Conservation (phyloP, 2,113 vertebrate species). For the Halcyon malimbica region DNA sequence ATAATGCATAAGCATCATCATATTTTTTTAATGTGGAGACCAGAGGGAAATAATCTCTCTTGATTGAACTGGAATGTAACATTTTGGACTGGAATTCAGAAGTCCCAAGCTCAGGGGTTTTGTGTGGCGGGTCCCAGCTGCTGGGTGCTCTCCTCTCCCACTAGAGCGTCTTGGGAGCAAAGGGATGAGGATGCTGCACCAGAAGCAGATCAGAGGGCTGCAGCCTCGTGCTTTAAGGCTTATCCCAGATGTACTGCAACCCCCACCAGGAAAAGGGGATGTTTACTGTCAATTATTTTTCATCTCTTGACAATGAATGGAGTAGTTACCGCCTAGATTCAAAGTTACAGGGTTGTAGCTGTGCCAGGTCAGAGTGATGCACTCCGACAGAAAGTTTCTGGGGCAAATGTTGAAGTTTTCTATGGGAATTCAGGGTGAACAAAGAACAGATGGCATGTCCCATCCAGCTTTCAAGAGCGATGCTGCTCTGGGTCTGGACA, state of each 20-base stretch:
- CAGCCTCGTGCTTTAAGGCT: neutral
- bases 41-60: neutral
- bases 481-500: neutral
- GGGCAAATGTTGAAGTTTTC: neutral
- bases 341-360: neutral
- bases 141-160: neutral
- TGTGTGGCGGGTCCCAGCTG: neutral
- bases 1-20: neutral
- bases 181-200: neutral
- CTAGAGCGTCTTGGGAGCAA: fast-evolving
- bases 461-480: neutral
- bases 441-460: neutral
- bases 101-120: neutral
- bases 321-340: neutral
- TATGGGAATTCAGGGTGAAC: neutral
- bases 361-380: neutral
- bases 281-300: neutral
- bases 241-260: neutral
- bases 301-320: neutral
- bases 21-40: neutral
- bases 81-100: neutral
- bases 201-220: neutral
- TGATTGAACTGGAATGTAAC: neutral
- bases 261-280: neutral
- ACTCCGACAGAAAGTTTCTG: neutral